Conservation (phyloP, 64 coral and sea anemone species). For the Anthopleura sola region DNA sequence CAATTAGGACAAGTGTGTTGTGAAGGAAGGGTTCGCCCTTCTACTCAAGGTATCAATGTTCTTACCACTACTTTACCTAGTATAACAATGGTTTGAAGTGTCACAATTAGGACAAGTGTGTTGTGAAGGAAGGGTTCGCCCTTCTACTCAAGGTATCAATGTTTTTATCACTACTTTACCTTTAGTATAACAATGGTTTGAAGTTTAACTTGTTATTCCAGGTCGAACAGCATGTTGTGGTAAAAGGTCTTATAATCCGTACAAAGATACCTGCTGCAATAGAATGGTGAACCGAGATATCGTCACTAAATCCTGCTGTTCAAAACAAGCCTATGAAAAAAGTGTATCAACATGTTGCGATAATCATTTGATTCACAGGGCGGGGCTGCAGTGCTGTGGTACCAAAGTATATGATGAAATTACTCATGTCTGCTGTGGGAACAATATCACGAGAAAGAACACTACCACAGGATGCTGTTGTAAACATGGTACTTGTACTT, state of each 20-base stretch:
- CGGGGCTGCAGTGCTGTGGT: not conserved
- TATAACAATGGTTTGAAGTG: not conserved
- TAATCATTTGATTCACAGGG: not conserved
- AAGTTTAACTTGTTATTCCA: not conserved
- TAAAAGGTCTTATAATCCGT: not conserved
- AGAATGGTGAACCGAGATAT: not conserved
- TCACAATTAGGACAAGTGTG: not conserved
- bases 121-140: not conserved
- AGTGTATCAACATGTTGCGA: not conserved
- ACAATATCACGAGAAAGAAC: not conserved
- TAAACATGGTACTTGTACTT: not conserved
- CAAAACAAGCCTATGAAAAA: not conserved
- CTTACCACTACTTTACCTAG: too few species aligned
- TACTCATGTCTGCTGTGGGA: not conserved
- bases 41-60: not conserved
- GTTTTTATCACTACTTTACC: too few species aligned
- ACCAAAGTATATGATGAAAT: not conserved
- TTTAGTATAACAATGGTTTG: not conserved
- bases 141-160: not conserved
- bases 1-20: constrained; percentile 5
- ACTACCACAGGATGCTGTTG: not conserved
- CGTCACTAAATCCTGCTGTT: not conserved
- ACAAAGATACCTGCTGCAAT: constrained; percentile 4
- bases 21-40: not conserved
- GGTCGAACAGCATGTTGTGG: constrained; percentile 11